These are phyloP conservation scores for Amphiura filiformis DNA, from an alignment of 35 echinoderm and acorn worm species.

Conservation along the genomic window DNA sequence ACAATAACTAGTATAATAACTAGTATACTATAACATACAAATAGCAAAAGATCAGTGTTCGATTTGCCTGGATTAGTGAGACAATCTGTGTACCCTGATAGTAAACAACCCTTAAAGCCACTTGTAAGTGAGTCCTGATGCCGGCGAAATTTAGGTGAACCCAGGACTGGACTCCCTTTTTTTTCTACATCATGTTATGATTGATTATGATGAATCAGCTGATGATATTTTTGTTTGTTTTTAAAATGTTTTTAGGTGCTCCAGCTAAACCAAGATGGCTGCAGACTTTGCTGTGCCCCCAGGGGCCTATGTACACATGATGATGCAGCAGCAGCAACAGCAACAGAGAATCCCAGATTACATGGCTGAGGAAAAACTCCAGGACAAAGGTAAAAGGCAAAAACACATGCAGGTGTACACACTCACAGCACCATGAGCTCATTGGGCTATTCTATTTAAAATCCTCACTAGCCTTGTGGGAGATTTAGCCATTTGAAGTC, in stretches of 20 bases:
- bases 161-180: not conserved
- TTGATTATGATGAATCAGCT: not conserved
- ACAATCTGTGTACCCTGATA: no score
- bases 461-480: not conserved
- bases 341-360: slow-evolving; percentile 55
- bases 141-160: not conserved
- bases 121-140: not conserved
- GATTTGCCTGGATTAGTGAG: no score
- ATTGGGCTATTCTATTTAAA: not conserved
- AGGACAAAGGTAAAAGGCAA: slow-evolving; percentile 78
- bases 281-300: slow-evolving; percentile 8
- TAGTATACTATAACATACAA: no score
- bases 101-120: no score
- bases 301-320: slow-evolving; percentile 7
- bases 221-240: not conserved
- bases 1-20: no score
- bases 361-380: slow-evolving; percentile 87
- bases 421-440: not conserved
- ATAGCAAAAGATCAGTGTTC: no score
- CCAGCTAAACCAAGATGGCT: slow-evolving; percentile 31
- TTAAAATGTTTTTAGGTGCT: not conserved
- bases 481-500: not conserved
- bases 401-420: not conserved
- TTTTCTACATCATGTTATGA: not conserved
- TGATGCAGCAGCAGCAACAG: slow-evolving; percentile 33